A percentile compares a stretch with the other conserved stretches of the same genome.
Evolutionary conservation across 92 coral and sea anemone genomes (phyloP).

Genomic region (Epizoanthus ramosus): DNA sequence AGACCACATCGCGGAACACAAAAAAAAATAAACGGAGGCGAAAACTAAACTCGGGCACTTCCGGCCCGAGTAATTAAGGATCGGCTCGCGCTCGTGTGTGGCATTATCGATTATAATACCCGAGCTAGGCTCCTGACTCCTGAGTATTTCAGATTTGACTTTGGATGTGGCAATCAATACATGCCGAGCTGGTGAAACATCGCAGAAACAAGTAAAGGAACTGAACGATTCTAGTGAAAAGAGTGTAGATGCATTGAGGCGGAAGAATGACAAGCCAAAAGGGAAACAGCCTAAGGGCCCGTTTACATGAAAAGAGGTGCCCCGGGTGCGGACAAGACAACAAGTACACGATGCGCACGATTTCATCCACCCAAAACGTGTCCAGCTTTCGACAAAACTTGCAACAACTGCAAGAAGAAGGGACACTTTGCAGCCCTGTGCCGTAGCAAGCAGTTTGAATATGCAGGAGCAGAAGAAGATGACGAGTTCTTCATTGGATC

Average conservation of each 20-base stretch:
- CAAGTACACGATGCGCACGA: constrained; percentile 38
- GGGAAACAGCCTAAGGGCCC: too few relatives aligned
- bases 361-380: constrained; percentile 34
- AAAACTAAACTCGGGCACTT: too few relatives aligned
- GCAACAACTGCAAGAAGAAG: constrained; percentile 44
- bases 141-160: neutral
- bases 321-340: neutral
- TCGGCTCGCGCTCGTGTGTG: constrained; percentile 15
- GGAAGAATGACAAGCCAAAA: neutral
- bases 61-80: constrained; percentile 27
- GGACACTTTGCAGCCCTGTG: constrained; percentile 31
- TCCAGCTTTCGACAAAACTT: constrained; percentile 41
- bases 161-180: neutral
- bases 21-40: too few relatives aligned
- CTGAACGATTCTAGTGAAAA: neutral
- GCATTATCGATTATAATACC: neutral
- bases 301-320: too few relatives aligned
- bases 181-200: neutral
- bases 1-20: too few relatives aligned
- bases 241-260: neutral
- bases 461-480: too few relatives aligned
- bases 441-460: neutral
- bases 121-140: constrained; percentile 8
- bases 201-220: neutral
- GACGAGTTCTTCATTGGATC: too few relatives aligned